Conservation (phyloP, 2,888 invertebrate species). For the Lysandra coridon region DNA sequence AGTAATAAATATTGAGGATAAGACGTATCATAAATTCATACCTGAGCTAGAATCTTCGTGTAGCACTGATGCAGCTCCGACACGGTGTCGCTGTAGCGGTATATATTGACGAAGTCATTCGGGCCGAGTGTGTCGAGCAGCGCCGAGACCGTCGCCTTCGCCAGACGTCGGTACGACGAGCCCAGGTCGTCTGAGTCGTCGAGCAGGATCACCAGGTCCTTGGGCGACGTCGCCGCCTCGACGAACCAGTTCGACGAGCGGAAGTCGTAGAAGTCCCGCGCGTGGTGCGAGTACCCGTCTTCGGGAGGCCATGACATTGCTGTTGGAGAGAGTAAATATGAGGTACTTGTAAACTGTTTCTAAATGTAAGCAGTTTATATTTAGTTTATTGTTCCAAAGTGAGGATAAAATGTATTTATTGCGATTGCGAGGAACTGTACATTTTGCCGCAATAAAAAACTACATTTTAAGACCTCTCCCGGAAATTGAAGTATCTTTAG, state of each 20-base stretch:
- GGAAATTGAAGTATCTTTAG: too few relatives aligned
- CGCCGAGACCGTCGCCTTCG: conserved; percentile 92
- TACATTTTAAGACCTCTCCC: too few relatives aligned
- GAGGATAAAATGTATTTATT: too few relatives aligned
- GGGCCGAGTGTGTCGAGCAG: conserved; percentile 97
- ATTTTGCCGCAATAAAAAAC: too few relatives aligned
- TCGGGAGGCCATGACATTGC: conserved; percentile 92
- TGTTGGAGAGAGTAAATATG: conserved; percentile 54
- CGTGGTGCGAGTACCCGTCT: conserved; percentile 88
- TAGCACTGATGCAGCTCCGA: conserved; percentile 94
- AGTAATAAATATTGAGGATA: not conserved
- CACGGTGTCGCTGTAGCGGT: conserved; percentile 91
- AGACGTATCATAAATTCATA: conserved; percentile 52
- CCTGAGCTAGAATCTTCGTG: conserved; percentile 93
- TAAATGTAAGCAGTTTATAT: too few relatives aligned
- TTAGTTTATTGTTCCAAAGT: too few relatives aligned
- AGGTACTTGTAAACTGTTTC: too few relatives aligned
- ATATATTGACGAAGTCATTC: conserved; percentile 98
- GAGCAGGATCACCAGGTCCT: conserved; percentile 96
- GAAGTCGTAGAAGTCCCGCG: conserved; percentile 94
- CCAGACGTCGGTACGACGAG: conserved; percentile 90
- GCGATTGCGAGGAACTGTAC: too few relatives aligned
- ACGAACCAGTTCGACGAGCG: conserved; percentile 97
- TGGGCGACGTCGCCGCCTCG: conserved; percentile 97
- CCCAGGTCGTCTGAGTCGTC: conserved; percentile 95